Evolutionary conservation across 2,797 vertebrate species (phyloP).

Genomic region (Aulostomus chinensis): DNA sequence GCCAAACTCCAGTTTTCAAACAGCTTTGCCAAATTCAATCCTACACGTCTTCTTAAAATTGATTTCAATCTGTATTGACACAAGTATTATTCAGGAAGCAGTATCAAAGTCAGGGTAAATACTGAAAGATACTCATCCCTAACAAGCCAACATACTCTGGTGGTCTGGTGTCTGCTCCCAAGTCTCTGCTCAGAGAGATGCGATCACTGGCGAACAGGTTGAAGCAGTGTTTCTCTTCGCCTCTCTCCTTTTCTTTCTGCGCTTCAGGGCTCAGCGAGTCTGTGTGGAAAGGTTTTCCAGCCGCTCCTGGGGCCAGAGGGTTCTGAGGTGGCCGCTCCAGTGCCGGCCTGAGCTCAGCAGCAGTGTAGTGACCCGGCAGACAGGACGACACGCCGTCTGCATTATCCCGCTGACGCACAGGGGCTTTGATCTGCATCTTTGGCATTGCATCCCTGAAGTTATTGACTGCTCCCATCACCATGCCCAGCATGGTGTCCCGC

Average conservation of each 20-base stretch:
- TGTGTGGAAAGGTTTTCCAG: constrained; percentile 89
- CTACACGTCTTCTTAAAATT: no score
- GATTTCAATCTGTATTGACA: no score
- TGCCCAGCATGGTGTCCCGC: constrained; percentile 88
- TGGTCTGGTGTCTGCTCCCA: constrained; percentile 96
- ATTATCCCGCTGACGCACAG: constrained; percentile 79
- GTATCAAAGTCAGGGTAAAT: no score
- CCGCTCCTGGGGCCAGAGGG: constrained; percentile 88
- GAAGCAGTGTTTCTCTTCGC: constrained; percentile 96
- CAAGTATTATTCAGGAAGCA: no score
- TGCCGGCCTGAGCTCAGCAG: constrained; percentile 87
- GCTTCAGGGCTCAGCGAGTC: constrained; percentile 84
- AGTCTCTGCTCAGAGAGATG: constrained; percentile 94
- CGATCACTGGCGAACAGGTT: constrained; percentile 96
- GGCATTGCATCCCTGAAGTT: constrained; percentile 93
- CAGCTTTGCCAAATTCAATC: no score
- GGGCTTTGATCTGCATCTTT: constrained; percentile 97
- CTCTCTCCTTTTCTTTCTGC: constrained; percentile 90
- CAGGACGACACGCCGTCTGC: constrained; percentile 78
- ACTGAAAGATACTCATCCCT: no score
- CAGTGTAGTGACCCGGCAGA: constrained; percentile 89
- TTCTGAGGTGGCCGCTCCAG: constrained; percentile 89
- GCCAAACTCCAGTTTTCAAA: no score
- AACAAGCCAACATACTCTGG: constrained; percentile 88
- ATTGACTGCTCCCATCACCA: constrained; percentile 93